Base-by-base conservation (phyloP, 2,113 vertebrate species). In the Physeter macrocephalus region DNA sequence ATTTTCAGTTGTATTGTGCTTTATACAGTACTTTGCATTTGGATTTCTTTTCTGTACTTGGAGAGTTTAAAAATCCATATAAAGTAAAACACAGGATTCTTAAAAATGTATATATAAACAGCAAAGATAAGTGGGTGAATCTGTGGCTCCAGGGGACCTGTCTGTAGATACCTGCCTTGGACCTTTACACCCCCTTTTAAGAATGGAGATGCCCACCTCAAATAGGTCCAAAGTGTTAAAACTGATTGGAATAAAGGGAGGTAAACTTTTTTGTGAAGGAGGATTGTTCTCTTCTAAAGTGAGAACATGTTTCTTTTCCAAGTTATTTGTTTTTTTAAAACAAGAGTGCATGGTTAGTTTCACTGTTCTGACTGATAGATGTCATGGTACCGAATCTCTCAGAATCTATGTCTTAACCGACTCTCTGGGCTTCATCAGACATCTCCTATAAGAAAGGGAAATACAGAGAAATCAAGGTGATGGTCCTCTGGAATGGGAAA, bases 401-500 rank as follows among this genome's bases (percentile, higher is more conserved):
- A 67, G 80, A 72, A 92, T 25, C 72, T n/a, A 6, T 31, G 39
- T 93, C 29, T 54, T 82, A 52, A 66, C 31, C 29, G 31, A 14
- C 66, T 95, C 17, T 89, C 74, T 86, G 75, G 85, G 34, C 88
- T 86, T 89, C 57, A 9, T 89, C 78, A 81, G 74, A 64, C 57
- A 62, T 72, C 78, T 92, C 23, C 72, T 52, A 0, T 82, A 54
- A 62, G 46, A 43, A 88, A 77, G 72, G 34, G 20, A 93, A 82
- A 67, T 69, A 8, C 7, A n/a, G 90, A 61, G 77, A 88, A 61
- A 72, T 67, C 71, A 94, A 97, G 96, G 95, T 92, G 96, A 81
- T 97, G 95, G 62, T 93, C 59, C 57, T 17, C 7, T 43, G 96
- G 97, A 97, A 98, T 97, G 96, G 88, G 92, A 88, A 98, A 92